Percentiles rank a stretch among this genome's conserved stretches.
These are phyloP conservation scores for Nasalis larvatus DNA, from an alignment of 2,113 vertebrate species.

Conservation along the genomic window DNA sequence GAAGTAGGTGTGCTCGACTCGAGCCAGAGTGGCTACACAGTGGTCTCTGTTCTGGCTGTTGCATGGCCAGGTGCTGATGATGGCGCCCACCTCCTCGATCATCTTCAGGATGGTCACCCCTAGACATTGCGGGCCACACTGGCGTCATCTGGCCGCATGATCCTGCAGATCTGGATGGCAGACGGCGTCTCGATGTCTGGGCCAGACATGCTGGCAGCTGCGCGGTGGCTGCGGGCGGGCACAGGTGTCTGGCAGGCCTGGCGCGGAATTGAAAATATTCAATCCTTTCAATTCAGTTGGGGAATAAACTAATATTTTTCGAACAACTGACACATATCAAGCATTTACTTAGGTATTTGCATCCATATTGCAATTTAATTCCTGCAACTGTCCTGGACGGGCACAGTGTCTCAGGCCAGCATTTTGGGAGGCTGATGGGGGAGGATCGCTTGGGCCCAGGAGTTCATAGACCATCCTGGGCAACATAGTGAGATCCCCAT, in stretches of 20 bases:
- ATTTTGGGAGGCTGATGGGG: too few species aligned
- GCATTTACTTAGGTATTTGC: not conserved
- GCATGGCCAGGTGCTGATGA: constrained; percentile 95
- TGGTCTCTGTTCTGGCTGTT: constrained; percentile 92
- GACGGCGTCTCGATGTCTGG: too few species aligned
- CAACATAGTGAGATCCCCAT: too few species aligned
- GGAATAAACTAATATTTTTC: not conserved
- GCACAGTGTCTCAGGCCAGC: too few species aligned
- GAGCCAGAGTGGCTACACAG: constrained; percentile 91
- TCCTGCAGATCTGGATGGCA: constrained; percentile 68
- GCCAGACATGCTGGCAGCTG: too few species aligned
- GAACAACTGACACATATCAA: not conserved
- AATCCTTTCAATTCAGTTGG: not conserved
- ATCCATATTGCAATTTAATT: not conserved
- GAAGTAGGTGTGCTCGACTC: constrained; percentile 96
- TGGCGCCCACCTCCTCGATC: constrained; percentile 96
- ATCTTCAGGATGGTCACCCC: constrained; percentile 96
- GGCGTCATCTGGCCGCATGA: constrained; percentile 95
- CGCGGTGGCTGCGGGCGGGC: too few species aligned
- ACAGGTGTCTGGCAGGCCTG: too few species aligned
- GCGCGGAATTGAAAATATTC: not conserved
- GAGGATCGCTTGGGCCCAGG: too few species aligned
- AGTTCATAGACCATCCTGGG: too few species aligned
- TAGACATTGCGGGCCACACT: constrained; percentile 95
- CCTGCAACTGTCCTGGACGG: not conserved